phyloP scores from a whole-genome alignment of 1,140 invertebrate genomes.

The Alviniconcha marisindica region DNA sequence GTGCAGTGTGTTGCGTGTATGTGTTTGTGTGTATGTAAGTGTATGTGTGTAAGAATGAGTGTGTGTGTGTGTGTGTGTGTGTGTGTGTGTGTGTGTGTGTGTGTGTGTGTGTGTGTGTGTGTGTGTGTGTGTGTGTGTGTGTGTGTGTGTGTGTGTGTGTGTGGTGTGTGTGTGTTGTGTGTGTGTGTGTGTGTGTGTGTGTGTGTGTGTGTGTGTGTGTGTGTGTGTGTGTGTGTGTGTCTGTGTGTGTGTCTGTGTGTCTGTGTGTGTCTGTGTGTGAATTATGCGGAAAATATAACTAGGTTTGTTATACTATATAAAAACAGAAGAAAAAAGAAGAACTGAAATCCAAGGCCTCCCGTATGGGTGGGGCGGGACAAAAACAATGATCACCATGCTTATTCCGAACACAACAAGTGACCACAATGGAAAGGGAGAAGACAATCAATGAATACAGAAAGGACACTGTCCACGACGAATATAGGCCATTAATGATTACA shows the following conservation, averaged over 20 bases:
- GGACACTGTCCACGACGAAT: too few species aligned
- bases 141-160: constrained; percentile 3
- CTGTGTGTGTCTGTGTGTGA: neutral
- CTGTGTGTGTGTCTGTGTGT: constrained; percentile 12
- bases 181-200: neutral
- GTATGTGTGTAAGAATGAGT: neutral
- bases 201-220: neutral
- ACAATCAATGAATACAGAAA: too few species aligned
- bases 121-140: constrained; percentile 5
- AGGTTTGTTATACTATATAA: neutral
- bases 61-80: neutral
- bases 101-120: neutral
- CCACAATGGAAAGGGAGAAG: too few species aligned
- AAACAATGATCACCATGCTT: too few species aligned
- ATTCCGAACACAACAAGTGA: too few species aligned
- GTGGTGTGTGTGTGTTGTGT: neutral
- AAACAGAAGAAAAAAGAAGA: too few species aligned
- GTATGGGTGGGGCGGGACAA: too few species aligned
- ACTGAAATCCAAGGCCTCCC: too few species aligned
- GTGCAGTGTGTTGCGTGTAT: constrained; percentile 2
- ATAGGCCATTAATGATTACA: too few species aligned
- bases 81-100: constrained; percentile 24
- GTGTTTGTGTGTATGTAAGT: neutral
- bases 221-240: neutral
- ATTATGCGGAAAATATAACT: neutral